phyloP scores from a whole-genome alignment of 2,888 invertebrate species.

The Cyclophora albipunctata region DNA sequence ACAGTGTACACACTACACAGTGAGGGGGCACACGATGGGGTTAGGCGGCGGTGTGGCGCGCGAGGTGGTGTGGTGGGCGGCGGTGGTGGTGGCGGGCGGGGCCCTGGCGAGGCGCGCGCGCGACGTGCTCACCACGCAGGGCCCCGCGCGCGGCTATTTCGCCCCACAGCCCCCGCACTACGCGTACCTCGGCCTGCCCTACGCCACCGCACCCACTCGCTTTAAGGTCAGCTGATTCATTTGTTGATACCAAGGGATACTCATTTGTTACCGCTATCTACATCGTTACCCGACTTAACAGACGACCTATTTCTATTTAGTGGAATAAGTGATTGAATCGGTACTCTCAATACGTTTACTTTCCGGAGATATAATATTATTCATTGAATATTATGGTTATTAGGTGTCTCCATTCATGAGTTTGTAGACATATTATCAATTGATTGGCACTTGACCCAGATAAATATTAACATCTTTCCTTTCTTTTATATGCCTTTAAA shows the following conservation, averaged over 20 bases:
- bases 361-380: too few relatives aligned
- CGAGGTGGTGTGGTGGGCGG: not conserved
- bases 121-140: conserved; percentile 49
- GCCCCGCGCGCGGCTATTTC: conserved; percentile 53
- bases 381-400: too few relatives aligned
- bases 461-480: too few relatives aligned
- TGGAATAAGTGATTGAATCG: too few relatives aligned
- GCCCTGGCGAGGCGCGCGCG: conserved; percentile 11
- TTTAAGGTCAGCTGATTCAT: conserved; percentile 53
- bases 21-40: not conserved
- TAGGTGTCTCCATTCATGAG: too few relatives aligned
- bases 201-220: conserved; percentile 50
- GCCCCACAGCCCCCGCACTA: conserved; percentile 42
- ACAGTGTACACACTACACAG: not conserved
- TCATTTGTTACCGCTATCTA: conserved; percentile 25
- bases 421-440: too few relatives aligned
- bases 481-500: too few relatives aligned
- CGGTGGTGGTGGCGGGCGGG: conserved; percentile 10
- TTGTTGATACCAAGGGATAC: conserved; percentile 32
- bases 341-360: too few relatives aligned
- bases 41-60: conserved; percentile 1
- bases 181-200: conserved; percentile 59
- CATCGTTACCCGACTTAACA: conserved; percentile 27
- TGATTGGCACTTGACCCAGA: too few relatives aligned
- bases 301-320: conserved; percentile 1